These are phyloP conservation scores for Sphaeridia pumilis DNA, from an alignment of 2,888 invertebrate species.

Conservation along the genomic window DNA sequence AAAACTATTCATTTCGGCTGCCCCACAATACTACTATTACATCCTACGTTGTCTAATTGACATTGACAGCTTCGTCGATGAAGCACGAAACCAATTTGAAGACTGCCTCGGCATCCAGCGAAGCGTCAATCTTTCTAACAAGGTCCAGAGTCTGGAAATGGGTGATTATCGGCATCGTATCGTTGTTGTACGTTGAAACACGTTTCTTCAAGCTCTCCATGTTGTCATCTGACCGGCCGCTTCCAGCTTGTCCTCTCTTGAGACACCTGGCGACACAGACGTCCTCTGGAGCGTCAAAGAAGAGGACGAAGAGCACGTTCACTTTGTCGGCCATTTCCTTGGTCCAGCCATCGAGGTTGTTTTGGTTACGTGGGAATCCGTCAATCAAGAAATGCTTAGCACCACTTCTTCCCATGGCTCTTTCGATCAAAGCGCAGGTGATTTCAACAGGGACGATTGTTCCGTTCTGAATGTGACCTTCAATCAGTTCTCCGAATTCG, in stretches of 20 bases:
- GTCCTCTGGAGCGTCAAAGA: constrained; percentile 77
- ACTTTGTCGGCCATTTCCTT: constrained; percentile 67
- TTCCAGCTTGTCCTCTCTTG: constrained; percentile 66
- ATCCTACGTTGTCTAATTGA: no score
- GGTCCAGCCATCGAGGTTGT: constrained; percentile 93
- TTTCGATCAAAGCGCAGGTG: constrained; percentile 78
- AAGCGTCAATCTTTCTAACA: constrained; percentile 64
- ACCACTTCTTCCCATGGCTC: constrained; percentile 47
- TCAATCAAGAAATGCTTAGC: constrained; percentile 80
- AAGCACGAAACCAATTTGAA: constrained; percentile 7
- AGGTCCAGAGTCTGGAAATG: constrained; percentile 59
- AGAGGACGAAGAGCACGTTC: constrained; percentile 73
- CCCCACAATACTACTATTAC: no score
- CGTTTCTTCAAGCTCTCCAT: constrained; percentile 72
- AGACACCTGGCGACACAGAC: constrained; percentile 76
- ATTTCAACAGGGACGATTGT: constrained; percentile 97
- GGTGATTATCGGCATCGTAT: constrained; percentile 81
- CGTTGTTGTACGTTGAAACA: constrained; percentile 69
- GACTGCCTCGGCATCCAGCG: constrained; percentile 54
- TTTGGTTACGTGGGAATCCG: constrained; percentile 94
- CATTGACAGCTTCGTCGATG: constrained; percentile 3
- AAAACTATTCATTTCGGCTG: constrained; percentile 39
- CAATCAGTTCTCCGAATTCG: constrained; percentile 80
- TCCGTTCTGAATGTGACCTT: constrained; percentile 80
- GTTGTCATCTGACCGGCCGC: constrained; percentile 92